phyloP scores from a whole-genome alignment of 2,888 invertebrate genomes.

The Biston betularia region DNA sequence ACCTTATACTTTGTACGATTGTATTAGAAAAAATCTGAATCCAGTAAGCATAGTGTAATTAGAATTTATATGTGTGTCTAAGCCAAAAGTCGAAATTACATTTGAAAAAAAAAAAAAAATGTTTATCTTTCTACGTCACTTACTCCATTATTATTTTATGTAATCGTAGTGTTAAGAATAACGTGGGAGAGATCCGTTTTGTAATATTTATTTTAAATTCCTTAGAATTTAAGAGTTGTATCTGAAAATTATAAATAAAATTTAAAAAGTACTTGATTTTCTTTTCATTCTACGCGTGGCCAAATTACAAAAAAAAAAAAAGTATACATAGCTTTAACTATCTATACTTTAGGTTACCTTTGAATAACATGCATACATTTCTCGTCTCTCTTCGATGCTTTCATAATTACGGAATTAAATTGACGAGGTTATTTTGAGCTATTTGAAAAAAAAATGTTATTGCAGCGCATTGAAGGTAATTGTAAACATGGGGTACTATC shows the following conservation, averaged over 20 bases:
- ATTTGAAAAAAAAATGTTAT: too few relatives aligned
- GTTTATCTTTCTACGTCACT: background rate
- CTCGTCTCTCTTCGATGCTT: too few relatives aligned
- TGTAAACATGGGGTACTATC: too few relatives aligned
- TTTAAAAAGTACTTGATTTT: constrained; percentile 16
- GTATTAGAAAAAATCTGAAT: too few relatives aligned
- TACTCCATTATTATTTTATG: constrained; percentile 22
- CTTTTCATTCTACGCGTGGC: constrained; percentile 1
- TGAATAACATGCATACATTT: too few relatives aligned
- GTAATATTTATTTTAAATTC: constrained; percentile 44
- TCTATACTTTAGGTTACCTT: too few relatives aligned
- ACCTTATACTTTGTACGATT: too few relatives aligned
- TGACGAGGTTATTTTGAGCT: too few relatives aligned
- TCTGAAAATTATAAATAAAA: constrained; percentile 39
- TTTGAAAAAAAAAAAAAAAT: background rate
- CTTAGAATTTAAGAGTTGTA: constrained; percentile 45
- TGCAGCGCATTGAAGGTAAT: too few relatives aligned
- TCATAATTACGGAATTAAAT: too few relatives aligned
- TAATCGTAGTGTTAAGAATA: constrained; percentile 40
- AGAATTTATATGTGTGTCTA: background rate
- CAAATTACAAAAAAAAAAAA: too few relatives aligned
- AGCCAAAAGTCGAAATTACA: constrained; percentile 1
- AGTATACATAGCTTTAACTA: too few relatives aligned
- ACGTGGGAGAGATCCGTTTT: constrained; percentile 31
- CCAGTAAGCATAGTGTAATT: background rate